Conservation (phyloP, 2,797 vertebrate genomes). For the Propithecus deckenii region DNA sequence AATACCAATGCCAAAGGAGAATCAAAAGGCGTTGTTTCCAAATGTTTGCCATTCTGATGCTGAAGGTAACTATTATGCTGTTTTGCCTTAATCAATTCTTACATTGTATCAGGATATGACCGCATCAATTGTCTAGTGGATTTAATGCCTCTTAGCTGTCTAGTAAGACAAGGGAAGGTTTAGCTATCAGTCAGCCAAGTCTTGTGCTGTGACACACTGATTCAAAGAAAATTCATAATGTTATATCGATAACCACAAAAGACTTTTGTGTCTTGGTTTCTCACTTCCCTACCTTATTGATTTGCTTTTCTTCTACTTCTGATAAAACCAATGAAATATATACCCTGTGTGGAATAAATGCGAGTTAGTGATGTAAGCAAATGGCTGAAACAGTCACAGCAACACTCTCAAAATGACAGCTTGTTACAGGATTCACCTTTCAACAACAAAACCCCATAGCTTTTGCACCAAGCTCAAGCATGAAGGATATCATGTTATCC, state of each 20-base stretch:
- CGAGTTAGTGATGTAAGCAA: not conserved
- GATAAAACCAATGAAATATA: constrained; percentile 36
- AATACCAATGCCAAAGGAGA: not conserved
- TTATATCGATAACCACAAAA: constrained; percentile 36
- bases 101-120: not conserved
- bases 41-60: constrained; percentile 44
- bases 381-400: not conserved
- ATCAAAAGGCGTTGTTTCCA: constrained; percentile 24
- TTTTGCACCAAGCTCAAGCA: not conserved
- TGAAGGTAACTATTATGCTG: constrained; percentile 18
- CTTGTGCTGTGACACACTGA: constrained; percentile 19
- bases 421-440: not conserved
- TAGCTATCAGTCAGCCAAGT: not conserved
- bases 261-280: constrained; percentile 18
- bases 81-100: constrained; percentile 48
- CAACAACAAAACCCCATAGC: not conserved
- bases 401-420: not conserved
- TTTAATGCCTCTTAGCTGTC: constrained; percentile 43
- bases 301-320: constrained; percentile 58
- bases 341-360: not conserved
- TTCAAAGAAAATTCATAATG: constrained; percentile 48
- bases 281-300: constrained; percentile 11
- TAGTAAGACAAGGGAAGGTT: not conserved
- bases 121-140: constrained; percentile 24
- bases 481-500: not conserved